These are phyloP conservation scores for Melanotaenia duboulayi DNA, from an alignment of 2,113 vertebrate species.

Conservation along the genomic window DNA sequence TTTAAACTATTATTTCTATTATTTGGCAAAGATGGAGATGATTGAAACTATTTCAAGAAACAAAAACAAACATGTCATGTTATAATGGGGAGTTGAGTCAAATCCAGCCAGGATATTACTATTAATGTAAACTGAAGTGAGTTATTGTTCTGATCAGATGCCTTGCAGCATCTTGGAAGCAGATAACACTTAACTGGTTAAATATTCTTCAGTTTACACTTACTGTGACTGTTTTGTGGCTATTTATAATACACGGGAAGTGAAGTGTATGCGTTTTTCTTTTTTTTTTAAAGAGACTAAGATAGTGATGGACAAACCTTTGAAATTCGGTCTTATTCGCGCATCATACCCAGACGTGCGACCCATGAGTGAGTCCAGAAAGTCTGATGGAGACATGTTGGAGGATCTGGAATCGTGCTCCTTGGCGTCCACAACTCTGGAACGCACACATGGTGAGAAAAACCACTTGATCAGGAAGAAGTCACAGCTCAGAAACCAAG, in stretches of 20 bases:
- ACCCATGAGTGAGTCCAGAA: constrained; percentile 99
- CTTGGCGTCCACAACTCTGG: constrained; percentile 91
- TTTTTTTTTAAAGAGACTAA: background rate
- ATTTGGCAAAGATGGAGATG: constrained; percentile 15
- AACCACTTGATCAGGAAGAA: constrained; percentile 23
- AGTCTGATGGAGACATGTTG: constrained; percentile 96
- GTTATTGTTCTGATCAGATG: constrained; percentile 42
- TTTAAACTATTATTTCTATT: constrained; percentile 2
- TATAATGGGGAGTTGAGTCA: constrained; percentile 12
- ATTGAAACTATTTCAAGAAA: background rate
- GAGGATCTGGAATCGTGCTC: constrained; percentile 94
- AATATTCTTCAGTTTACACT: background rate
- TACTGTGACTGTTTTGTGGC: background rate
- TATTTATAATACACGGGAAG: background rate
- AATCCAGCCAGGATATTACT: constrained; percentile 19
- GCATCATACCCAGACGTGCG: constrained; percentile 97
- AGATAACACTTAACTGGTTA: constrained; percentile 12
- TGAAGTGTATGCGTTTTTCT: background rate
- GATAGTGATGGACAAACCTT: constrained; percentile 86
- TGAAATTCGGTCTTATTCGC: constrained; percentile 98
- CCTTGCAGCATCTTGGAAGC: constrained; percentile 36
- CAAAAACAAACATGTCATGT: constrained; percentile 10
- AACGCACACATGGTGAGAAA: constrained; percentile 35
- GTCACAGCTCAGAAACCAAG: constrained; percentile 33
- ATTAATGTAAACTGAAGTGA: constrained; percentile 48